phyloP scores from a whole-genome alignment of 2,797 vertebrate genomes.

The Sebastes dallii region DNA sequence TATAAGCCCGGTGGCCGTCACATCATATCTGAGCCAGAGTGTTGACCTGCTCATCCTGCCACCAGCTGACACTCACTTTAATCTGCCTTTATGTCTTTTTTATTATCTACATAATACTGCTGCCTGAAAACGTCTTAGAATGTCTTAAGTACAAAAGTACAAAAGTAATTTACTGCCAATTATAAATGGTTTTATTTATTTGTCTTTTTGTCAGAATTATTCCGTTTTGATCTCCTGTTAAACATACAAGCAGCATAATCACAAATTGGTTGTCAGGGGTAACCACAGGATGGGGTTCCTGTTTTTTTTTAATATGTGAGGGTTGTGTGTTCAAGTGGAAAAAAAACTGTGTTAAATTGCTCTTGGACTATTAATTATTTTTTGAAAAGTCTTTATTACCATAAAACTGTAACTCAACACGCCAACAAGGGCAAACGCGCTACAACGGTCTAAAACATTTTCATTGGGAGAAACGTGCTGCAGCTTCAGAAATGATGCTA shows the following conservation, averaged over 20 bases:
- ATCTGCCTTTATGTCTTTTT: neutral
- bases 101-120: neutral
- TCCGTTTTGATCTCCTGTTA: neutral
- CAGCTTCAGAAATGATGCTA: neutral
- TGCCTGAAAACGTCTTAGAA: neutral
- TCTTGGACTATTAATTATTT: neutral
- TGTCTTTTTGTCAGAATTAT: neutral
- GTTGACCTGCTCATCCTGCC: neutral
- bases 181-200: neutral
- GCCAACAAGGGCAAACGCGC: neutral
- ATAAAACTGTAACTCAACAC: neutral
- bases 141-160: neutral
- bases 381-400: neutral
- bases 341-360: neutral
- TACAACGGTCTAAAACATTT: neutral
- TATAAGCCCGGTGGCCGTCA: conserved; percentile 48
- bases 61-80: neutral
- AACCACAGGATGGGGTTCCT: neutral
- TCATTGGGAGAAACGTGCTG: neutral
- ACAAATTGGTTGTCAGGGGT: neutral
- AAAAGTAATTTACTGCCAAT: neutral
- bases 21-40: conserved; percentile 30
- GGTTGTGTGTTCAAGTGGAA: neutral
- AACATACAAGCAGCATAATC: neutral
- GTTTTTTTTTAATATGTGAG: neutral